Percentiles rank a stretch among this genome's conserved stretches.
Conservation (phyloP, 2,797 vertebrate genomes). For the Galago senegalensis region DNA sequence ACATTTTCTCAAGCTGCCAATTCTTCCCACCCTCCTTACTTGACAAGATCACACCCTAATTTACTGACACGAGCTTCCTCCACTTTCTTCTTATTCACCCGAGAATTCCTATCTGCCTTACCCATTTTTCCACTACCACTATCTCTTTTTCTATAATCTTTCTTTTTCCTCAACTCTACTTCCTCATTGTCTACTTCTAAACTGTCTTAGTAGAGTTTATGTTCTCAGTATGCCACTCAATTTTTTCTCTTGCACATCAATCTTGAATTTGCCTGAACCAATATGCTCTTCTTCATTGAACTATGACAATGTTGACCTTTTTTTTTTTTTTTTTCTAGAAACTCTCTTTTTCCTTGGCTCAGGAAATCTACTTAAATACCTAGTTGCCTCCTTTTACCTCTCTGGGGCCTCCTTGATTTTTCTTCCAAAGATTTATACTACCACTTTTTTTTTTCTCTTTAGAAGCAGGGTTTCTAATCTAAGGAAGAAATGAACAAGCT, state of each 20-base stretch:
- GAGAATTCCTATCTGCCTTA: background rate
- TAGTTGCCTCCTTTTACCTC: background rate
- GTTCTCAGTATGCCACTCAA: background rate
- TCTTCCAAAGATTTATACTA: background rate
- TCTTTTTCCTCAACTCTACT: background rate
- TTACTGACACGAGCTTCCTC: background rate
- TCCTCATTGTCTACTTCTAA: background rate
- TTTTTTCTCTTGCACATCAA: background rate
- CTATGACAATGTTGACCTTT: background rate
- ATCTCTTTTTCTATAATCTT: background rate
- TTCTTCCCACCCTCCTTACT: background rate
- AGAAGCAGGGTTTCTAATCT: constrained; percentile 20
- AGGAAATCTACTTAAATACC: background rate
- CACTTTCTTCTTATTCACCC: constrained; percentile 10
- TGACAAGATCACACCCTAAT: background rate
- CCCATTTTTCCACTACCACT: background rate
- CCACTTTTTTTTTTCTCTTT: background rate
- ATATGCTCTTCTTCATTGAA: background rate
- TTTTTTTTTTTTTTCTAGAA: background rate
- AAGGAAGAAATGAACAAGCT: constrained; percentile 38
- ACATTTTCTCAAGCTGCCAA: constrained; percentile 37
- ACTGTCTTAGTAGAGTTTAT: background rate
- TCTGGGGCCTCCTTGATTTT: background rate
- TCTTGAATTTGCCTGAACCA: background rate
- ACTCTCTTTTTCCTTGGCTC: constrained; percentile 14